Percentiles rank a stretch among this genome's conserved stretches.
These are phyloP conservation scores for Augiades crinisus DNA, from an alignment of 2,888 invertebrate species.

Conservation along the genomic window DNA sequence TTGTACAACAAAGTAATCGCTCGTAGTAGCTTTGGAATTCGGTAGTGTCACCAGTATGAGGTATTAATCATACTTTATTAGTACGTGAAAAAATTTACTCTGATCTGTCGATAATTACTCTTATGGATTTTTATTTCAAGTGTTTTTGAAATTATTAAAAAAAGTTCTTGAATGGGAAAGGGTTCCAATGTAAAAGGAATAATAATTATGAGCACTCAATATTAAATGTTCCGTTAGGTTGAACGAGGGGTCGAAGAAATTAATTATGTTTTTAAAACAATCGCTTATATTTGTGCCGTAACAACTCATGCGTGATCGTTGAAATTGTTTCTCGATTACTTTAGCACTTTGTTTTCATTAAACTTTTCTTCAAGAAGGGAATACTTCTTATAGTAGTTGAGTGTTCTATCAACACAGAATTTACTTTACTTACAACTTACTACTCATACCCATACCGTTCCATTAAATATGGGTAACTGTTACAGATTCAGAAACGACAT, in stretches of 20 bases:
- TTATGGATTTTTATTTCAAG: too few species aligned
- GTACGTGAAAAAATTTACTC: too few species aligned
- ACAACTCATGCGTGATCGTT: conserved; percentile 76
- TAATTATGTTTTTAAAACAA: conserved; percentile 81
- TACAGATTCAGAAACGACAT: too few species aligned
- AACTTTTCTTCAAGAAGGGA: conserved; percentile 56
- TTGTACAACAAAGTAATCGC: too few species aligned
- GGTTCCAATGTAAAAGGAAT: conserved; percentile 74
- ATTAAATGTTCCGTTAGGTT: conserved; percentile 78
- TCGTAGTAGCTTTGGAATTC: too few species aligned
- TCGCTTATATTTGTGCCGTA: conserved; percentile 73
- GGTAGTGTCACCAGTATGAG: too few species aligned
- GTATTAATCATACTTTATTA: too few species aligned
- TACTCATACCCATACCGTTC: too few species aligned
- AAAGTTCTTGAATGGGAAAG: conserved; percentile 66
- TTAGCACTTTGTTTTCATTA: conserved; percentile 74
- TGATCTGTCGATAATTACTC: too few species aligned
- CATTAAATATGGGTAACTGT: background rate
- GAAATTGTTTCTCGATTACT: conserved; percentile 79
- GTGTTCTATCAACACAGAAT: conserved; percentile 30
- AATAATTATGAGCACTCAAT: conserved; percentile 80
- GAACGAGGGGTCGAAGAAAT: conserved; percentile 74
- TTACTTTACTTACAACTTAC: conserved; percentile 3
- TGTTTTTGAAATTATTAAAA: conserved; percentile 53
- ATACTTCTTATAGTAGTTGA: conserved; percentile 38